Base-by-base conservation (phyloP, 1,140 invertebrate genomes). In the Venustaconcha ellipsiformis region DNA sequence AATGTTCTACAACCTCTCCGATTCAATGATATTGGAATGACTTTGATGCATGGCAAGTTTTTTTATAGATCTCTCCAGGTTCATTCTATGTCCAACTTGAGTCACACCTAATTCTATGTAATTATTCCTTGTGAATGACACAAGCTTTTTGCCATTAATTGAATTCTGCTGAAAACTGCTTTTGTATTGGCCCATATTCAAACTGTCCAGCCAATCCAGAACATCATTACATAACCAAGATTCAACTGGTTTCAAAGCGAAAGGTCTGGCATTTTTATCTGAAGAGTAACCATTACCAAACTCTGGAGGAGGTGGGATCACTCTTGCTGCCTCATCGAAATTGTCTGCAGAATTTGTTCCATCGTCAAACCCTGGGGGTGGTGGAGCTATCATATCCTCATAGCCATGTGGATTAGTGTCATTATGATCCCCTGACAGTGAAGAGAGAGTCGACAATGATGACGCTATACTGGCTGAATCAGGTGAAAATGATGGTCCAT, bases 1-100 rank as follows among this genome's bases (percentile, higher is more conserved):
- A 8, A 37, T 37, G 37, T 37, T 37, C 37, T 37, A 37, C 37
- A 37, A 37, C 37, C 37, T 37, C 37, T 37, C 37, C 2, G 37
- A 37, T 37, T 37, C 37, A 37, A 37, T 37, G 37, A 37, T 37
- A 37, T 4, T 6, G 37, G 37, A 37, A 37, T 37, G 37, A 37
- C 37, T 72, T 63, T 77, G 69, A 57, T 58, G 60, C 17, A 82
- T 67, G 14, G 78, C 71, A 56, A 83, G 80, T 81, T 89, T 88
- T 71, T 89, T 90, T 57, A 90, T 88, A 14, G 87, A 84, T 62
- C 87, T 78, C 72, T 90, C 87, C 30, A 90, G 74, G 70, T 82
- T 86, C 86, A 90, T 88, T 70, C 89, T 81, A 70, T 89, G 88
- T 20, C 85, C 87, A 30, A 90, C 88, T 74, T 87, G 87, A 26